A percentile compares a stretch with the other conserved stretches of the same genome.
These are phyloP conservation scores for Nymphalis urticae DNA, from an alignment of 2,888 invertebrate species.

Conservation along the genomic window DNA sequence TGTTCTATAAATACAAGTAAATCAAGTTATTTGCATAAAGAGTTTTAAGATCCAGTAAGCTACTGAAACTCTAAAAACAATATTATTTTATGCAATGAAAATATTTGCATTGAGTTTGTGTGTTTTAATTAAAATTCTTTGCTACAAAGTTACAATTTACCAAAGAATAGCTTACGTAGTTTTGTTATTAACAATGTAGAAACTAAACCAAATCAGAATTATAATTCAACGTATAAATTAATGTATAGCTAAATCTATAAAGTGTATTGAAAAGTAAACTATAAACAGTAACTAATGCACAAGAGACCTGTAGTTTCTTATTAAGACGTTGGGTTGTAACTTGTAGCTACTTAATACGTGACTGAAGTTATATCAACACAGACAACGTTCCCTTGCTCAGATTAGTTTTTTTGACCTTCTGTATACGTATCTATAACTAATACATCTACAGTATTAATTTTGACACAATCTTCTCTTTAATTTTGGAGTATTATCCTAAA, in stretches of 20 bases:
- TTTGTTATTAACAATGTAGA: too few species aligned
- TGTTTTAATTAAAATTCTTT: too few species aligned
- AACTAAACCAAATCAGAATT: too few species aligned
- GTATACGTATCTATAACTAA: too few species aligned
- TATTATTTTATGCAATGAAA: background rate
- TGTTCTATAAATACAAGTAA: background rate
- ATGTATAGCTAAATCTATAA: background rate
- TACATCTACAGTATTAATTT: too few species aligned
- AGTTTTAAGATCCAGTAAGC: background rate
- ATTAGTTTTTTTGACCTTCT: background rate
- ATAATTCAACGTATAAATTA: too few species aligned
- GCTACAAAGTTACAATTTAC: too few species aligned
- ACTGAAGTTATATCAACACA: constrained; percentile 26
- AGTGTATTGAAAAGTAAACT: background rate
- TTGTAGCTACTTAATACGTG: constrained; percentile 39
- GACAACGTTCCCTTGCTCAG: background rate
- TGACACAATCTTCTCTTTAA: too few species aligned
- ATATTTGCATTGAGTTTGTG: too few species aligned
- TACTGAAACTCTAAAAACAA: background rate
- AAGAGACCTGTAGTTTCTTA: constrained; percentile 19
- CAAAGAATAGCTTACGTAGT: too few species aligned
- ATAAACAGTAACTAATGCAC: constrained; percentile 26
- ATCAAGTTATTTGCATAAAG: background rate
- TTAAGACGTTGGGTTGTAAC: constrained; percentile 27
- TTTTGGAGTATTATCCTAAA: too few species aligned